Base-by-base conservation (phyloP, 1,140 invertebrate genomes). In the Pachypeltis micranthus region DNA sequence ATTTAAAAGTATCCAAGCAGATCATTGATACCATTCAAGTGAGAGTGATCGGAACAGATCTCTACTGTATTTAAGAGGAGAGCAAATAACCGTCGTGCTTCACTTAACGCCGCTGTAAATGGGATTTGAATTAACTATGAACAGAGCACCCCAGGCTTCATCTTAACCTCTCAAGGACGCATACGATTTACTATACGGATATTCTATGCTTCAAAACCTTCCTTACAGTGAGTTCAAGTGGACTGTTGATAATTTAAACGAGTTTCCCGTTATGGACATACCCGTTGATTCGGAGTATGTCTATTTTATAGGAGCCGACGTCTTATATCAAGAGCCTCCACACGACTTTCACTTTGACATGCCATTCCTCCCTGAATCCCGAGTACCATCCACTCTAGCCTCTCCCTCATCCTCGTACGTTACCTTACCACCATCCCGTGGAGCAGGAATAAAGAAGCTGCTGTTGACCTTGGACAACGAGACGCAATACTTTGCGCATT, bases 401-500 rank as follows among this genome's bases (percentile, higher is more conserved):
- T n/a, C n/a, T n/a, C n/a, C n/a, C n/a, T n/a, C n/a, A n/a, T n/a
- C n/a, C n/a, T n/a, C n/a, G n/a, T n/a, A n/a, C n/a, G n/a, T n/a
- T n/a, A n/a, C n/a, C n/a, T n/a, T n/a, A n/a, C 67, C 67, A 59
- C 28, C 51, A 21, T 56, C 47, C 27, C 69, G 66, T 55, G 62
- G 62, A 10, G 26, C 56, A 55, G 55, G 44, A 1, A 69, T 63
- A 44, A n/a, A 63, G 0, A 76, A 76, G 66, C 63, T 75, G 58
- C 44, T 73, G 39, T 61, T 67, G 28, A 70, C 54, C 47, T 61
- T 75, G n/a, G 24, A 72, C 57, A 29, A 27, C 0, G 73, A 73
- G 73, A 65, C 67, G 62, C 75, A 75, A 29, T 80, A 79, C 71
- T 67, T 75, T 44, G 72, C 80, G 39, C 79, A 80, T 70, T 77